Base-by-base conservation (phyloP, 2,797 vertebrate species). In the Acanthopagrus latus region DNA sequence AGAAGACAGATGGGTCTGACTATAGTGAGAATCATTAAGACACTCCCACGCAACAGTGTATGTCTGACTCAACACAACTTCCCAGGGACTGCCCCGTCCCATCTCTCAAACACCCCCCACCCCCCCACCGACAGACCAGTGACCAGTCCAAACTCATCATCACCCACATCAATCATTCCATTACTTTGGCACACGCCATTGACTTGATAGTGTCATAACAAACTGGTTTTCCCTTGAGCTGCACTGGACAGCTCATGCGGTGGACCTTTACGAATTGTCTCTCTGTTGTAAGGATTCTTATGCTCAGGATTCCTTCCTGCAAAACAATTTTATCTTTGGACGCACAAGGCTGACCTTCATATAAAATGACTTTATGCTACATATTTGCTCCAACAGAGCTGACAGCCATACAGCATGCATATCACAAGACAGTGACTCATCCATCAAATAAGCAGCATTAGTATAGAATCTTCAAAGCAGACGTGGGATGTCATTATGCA, bases 1-100 rank as follows among this genome's bases (percentile, higher is more conserved):
- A 81, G 74, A 89, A 90, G 90, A 93, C 85, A 38, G 89, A 92
- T 84, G 86, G 85, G 83, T 82, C 82, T 62, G 88, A 87, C 85
- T 80, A 73, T 47, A 52, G 54, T 1, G 80, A 66, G 80, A 73
- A 80, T 86, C 88, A 68, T 87, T 91, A 86, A 29, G 50, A 2
- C 66, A 47, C 66, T 75, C 83, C 86, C 76, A 80, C 43, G 48
- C 78, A 73, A 79, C 69, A 56, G 74, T 38, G 65, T 41, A 55
- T 33, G 77, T 81, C 84, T 87, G 82, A 90, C 80, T 89, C 86
- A 66, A 90, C 88, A 79, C 82, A 80, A 83, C 87, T 80, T 81
- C 81, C 58, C 78, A 8, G 64, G 71, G 71, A 73, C 64, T 14
- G 72, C 56, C 72, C 63, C 20, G 1, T 65, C 71, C 76, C 76